Conservation (phyloP, 2,797 vertebrate species). For the Masticophis lateralis region DNA sequence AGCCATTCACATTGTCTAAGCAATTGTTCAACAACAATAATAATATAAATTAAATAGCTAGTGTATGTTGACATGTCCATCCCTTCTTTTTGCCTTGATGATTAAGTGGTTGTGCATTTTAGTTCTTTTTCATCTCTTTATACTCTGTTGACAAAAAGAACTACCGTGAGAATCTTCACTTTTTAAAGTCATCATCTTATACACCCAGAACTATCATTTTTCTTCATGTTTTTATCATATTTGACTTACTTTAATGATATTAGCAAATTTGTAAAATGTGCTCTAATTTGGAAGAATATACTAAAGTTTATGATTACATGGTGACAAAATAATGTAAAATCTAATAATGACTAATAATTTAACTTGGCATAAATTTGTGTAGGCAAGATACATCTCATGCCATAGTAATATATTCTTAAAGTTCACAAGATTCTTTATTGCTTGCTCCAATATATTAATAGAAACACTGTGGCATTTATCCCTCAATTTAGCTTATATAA, state of each 20-base stretch:
- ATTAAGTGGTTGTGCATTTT: background rate
- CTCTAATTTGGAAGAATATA: background rate
- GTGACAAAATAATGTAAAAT: background rate
- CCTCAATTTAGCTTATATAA: background rate
- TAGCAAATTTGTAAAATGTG: background rate
- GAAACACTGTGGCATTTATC: background rate
- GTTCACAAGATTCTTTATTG: background rate
- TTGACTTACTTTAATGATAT: background rate
- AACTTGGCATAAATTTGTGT: background rate
- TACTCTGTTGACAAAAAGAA: conserved; percentile 14
- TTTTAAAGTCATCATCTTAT: background rate
- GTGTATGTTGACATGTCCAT: background rate
- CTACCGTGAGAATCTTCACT: background rate
- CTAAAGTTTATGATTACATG: background rate
- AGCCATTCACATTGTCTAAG: background rate
- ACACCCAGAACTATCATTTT: background rate
- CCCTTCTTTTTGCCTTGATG: background rate
- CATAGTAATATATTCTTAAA: background rate
- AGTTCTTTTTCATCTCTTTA: conserved; percentile 26
- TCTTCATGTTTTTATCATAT: background rate
- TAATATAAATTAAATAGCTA: background rate
- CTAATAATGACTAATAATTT: background rate
- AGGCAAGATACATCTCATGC: background rate
- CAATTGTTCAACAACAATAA: background rate
- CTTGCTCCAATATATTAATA: background rate